Evolutionary conservation across 2,113 vertebrate genomes (phyloP).

Genomic region (Bettongia penicillata): DNA sequence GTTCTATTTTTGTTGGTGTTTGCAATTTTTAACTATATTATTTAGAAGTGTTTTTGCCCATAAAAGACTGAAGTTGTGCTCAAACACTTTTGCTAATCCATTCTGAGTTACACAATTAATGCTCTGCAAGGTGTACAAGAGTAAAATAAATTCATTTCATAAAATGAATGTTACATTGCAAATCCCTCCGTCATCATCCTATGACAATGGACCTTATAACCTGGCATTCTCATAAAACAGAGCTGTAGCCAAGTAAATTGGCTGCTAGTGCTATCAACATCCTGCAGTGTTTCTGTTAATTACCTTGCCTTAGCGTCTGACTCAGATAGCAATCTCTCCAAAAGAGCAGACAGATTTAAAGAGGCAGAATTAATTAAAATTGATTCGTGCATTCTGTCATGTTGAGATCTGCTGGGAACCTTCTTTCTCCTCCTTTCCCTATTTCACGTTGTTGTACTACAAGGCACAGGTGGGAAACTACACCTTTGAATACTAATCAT

Average conservation of each 20-base stretch:
- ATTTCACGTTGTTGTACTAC: conserved; percentile 65
- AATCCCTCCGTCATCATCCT: not conserved
- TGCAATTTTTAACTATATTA: conserved; percentile 7
- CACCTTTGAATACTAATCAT: conserved; percentile 77
- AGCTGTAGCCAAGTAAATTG: conserved; percentile 67
- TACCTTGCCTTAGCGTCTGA: conserved; percentile 78
- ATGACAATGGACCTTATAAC: conserved; percentile 21
- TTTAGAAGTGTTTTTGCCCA: conserved; percentile 2
- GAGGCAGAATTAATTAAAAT: conserved; percentile 88
- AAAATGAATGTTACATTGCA: conserved; percentile 25
- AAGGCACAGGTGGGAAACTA: conserved; percentile 67
- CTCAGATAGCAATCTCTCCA: conserved; percentile 82
- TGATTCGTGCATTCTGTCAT: conserved; percentile 81
- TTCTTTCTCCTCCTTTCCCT: conserved; percentile 52
- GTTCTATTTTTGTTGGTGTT: not conserved
- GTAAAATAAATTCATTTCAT: conserved; percentile 59
- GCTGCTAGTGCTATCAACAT: conserved; percentile 68
- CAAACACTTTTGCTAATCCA: conserved; percentile 71
- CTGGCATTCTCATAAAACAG: conserved; percentile 43
- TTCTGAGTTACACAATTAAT: conserved; percentile 67
- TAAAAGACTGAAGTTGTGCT: not conserved
- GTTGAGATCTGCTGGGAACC: conserved; percentile 73
- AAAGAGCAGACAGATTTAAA: conserved; percentile 82
- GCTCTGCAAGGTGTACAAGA: conserved; percentile 28
- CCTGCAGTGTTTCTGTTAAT: conserved; percentile 81